phyloP scores from a whole-genome alignment of 1,140 invertebrate species.

The Cardiocondyla obscurior region DNA sequence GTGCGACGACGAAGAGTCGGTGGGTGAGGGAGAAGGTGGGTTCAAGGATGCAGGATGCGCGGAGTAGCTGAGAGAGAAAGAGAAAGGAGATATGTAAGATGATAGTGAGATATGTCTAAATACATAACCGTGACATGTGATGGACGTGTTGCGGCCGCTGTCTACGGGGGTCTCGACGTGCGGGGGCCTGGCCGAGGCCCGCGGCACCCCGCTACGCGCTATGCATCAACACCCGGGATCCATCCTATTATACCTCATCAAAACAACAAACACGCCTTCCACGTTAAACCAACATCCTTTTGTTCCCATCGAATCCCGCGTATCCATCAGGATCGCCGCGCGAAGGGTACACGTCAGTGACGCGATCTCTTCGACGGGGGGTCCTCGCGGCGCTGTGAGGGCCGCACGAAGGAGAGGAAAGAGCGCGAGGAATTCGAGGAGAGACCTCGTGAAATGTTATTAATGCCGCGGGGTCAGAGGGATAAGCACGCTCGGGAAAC shows the following conservation, averaged over 20 bases:
- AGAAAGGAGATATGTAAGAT: constrained; percentile 68
- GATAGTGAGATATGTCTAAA: constrained; percentile 80
- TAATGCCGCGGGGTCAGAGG: constrained; percentile 39
- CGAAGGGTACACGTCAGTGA: constrained; percentile 64
- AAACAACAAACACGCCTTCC: constrained; percentile 82
- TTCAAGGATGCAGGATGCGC: constrained; percentile 39
- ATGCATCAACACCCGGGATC: constrained; percentile 83
- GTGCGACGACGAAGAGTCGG: not conserved
- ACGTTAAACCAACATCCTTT: constrained; percentile 83
- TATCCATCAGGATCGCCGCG: constrained; percentile 81
- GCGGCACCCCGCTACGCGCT: constrained; percentile 81
- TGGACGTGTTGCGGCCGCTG: constrained; percentile 81
- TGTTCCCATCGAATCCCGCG: constrained; percentile 76
- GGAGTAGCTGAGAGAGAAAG: not conserved
- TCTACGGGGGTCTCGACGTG: constrained; percentile 79
- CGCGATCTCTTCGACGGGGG: constrained; percentile 60
- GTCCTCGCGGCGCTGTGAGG: constrained; percentile 22
- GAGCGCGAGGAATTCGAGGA: constrained; percentile 36
- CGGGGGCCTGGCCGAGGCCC: constrained; percentile 45
- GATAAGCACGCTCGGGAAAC: constrained; percentile 44
- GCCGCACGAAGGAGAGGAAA: not conserved
- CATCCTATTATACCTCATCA: constrained; percentile 82
- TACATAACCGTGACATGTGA: constrained; percentile 81
- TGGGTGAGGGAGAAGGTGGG: not conserved
- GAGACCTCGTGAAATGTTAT: constrained; percentile 64